These are phyloP conservation scores for Cheiracanthium punctorium DNA, from an alignment of 2,888 invertebrate genomes.

Conservation along the genomic window DNA sequence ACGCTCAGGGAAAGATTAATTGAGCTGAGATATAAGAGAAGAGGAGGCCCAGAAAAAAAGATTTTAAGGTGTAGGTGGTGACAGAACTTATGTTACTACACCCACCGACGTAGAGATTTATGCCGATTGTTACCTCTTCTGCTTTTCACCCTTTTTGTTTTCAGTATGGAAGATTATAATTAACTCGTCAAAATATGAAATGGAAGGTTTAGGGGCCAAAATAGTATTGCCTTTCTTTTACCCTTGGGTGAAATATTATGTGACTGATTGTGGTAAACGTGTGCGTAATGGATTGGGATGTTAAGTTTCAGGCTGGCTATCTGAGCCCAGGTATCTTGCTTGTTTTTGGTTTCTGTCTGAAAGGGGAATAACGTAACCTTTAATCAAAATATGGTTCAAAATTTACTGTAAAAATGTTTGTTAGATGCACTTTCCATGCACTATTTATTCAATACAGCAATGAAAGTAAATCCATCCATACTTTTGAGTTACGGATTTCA, in stretches of 20 bases:
- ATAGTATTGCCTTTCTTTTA: not conserved
- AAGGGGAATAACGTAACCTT: too few relatives aligned
- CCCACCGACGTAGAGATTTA: not conserved
- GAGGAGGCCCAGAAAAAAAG: not conserved
- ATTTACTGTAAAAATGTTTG: too few relatives aligned
- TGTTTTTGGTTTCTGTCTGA: too few relatives aligned
- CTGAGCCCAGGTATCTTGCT: too few relatives aligned
- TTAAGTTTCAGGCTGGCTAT: too few relatives aligned
- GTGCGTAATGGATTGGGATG: not conserved
- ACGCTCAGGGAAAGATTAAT: slow-evolving; percentile 17
- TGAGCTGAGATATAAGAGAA: not conserved
- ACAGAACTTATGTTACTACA: slow-evolving; percentile 3
- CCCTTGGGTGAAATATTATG: not conserved
- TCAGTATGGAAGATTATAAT: not conserved
- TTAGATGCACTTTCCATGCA: too few relatives aligned
- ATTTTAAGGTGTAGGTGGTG: slow-evolving; percentile 25
- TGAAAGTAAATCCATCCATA: too few relatives aligned
- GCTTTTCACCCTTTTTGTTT: not conserved
- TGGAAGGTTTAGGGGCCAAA: not conserved
- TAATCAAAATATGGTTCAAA: too few relatives aligned
- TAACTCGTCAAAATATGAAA: slow-evolving; percentile 11
- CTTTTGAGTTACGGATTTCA: too few relatives aligned
- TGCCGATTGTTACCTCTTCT: slow-evolving; percentile 15
- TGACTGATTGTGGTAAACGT: not conserved
- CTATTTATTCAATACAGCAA: too few relatives aligned